Base-by-base conservation (phyloP, 2,888 invertebrate species). In the Agrotis segetum region DNA sequence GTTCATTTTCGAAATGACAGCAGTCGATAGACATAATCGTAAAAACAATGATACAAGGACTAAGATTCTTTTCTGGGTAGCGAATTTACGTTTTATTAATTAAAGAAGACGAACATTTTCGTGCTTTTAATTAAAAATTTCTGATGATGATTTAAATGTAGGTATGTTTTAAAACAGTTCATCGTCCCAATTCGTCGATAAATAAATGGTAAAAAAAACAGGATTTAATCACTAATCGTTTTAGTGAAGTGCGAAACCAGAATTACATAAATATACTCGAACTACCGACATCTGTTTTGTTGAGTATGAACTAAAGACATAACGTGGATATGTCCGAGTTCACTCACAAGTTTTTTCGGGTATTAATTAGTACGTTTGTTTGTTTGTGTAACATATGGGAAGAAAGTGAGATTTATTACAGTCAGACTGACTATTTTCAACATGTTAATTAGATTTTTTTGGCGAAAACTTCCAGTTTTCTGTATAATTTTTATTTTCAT, bases 351-450 rank as follows among this genome's bases (percentile, higher is more conserved):
- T 19, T n/a, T 50, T 64, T 40, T 40, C 49, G 77, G 79, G 77
- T 69, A 24, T 60, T 19, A 29, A 53, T 34, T 79, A 46, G 68
- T 79, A 64, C 11, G 74, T 78, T 66, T 68, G 74, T 79, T 77
- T 68, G 46, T 44, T 3, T 62, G 40, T 40, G 11, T 29, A 40
- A 61, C 52, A 9, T 24, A 14, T 2, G 24, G n/a, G 49, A 49
- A 79, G 74, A 60, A 60, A 74, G 56, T 17, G 49, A 49, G 16
- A 16, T 62, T 80, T 80, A 53, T 56, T 64, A 68, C 60, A 64
- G 74, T 13, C 13, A n/a, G n/a, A n/a, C n/a, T n/a, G n/a, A 79
- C 67, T 67, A 64, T 77, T 68, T 64, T 24, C 24, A 19, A n/a
- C 9, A 16, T 14, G 9, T 3, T 67, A 17, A 24, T 6, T 21